Conservation (phyloP, 2,888 invertebrate genomes). For the Cynaeus angustus region DNA sequence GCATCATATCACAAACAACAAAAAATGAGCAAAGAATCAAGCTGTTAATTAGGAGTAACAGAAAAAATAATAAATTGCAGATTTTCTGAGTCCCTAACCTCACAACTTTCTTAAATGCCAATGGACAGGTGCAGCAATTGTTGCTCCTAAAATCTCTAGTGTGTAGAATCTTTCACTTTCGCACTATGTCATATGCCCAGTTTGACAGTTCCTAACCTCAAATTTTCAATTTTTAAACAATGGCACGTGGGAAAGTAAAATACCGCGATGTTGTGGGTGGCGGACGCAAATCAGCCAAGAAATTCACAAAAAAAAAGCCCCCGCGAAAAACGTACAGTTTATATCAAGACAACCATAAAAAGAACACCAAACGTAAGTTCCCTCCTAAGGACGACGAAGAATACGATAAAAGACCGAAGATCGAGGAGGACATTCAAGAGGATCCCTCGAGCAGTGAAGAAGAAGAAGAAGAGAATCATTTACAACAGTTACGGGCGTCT, state of each 20-base stretch:
- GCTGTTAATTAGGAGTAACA: no score
- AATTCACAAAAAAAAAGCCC: constrained; percentile 51
- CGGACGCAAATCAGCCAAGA: constrained; percentile 49
- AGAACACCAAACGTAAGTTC: constrained; percentile 54
- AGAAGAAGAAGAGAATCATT: constrained; percentile 50
- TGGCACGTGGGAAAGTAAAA: constrained; percentile 44
- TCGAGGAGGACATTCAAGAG: constrained; percentile 44
- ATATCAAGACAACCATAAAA: constrained; percentile 55
- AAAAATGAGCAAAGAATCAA: no score
- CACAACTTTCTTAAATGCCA: no score
- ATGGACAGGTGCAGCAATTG: no score
- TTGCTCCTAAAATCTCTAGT: no score
- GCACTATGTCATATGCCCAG: no score
- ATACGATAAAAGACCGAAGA: constrained; percentile 66
- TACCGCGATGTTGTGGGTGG: constrained; percentile 47
- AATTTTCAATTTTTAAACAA: not conserved
- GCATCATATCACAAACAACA: no score
- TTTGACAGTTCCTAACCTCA: not conserved
- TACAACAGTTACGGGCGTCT: constrained; percentile 61
- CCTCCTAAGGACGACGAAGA: constrained; percentile 70
- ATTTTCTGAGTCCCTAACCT: no score
- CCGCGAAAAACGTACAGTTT: constrained; percentile 58
- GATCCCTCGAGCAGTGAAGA: constrained; percentile 15
- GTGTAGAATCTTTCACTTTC: no score
- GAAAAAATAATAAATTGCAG: no score